phyloP scores from a whole-genome alignment of 2,113 vertebrate species.

The Apodemus sylvaticus region DNA sequence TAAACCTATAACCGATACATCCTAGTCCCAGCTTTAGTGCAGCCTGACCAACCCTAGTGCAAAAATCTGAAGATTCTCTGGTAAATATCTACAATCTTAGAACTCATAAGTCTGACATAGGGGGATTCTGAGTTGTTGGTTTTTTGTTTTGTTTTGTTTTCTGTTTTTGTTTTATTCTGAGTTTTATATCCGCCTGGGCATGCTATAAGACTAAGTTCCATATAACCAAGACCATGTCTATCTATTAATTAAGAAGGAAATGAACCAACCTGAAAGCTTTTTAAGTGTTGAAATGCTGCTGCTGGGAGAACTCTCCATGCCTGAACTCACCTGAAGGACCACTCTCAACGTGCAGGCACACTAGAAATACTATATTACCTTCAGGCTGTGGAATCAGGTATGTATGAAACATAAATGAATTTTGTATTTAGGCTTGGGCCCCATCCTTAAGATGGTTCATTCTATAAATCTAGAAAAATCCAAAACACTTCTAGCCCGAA shows the following conservation, averaged over 20 bases:
- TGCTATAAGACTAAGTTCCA: no score
- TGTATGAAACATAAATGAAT: background rate
- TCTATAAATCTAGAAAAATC: background rate
- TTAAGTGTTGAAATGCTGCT: background rate
- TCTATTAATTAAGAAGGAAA: background rate
- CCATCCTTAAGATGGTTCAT: background rate
- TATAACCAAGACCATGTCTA: background rate
- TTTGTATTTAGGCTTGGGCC: background rate
- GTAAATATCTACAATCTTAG: background rate
- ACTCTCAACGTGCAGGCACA: background rate
- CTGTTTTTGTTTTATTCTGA: no score
- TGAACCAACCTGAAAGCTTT: background rate
- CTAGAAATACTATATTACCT: background rate
- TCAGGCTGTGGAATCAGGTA: background rate
- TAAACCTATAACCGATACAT: background rate
- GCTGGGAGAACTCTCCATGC: background rate
- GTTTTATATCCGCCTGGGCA: background rate
- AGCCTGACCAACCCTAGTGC: background rate
- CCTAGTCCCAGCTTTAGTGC: background rate
- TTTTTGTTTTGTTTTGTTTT: no score
- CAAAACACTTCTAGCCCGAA: background rate
- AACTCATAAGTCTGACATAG: background rate
- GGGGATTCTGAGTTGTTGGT: background rate
- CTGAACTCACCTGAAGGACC: background rate
- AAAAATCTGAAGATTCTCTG: background rate